Evolutionary conservation across 92 coral and sea anemone species (phyloP).

Genomic region (Actinostola sp.): DNA sequence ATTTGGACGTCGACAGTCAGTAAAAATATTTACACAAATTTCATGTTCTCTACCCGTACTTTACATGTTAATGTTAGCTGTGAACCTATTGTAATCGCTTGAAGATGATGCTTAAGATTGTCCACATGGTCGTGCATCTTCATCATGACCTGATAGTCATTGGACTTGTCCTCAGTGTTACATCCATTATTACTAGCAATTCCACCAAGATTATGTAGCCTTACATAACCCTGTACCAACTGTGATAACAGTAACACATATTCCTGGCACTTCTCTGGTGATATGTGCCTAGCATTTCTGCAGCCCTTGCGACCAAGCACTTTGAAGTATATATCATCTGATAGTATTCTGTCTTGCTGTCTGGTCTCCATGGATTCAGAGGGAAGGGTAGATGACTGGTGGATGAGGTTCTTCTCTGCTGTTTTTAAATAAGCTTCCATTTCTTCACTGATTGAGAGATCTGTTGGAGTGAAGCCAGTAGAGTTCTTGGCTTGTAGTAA

Average conservation of each 20-base stretch:
- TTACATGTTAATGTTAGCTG: conserved; percentile 26
- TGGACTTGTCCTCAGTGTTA: conserved; percentile 10
- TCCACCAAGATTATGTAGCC: conserved; percentile 8
- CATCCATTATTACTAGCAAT: not conserved
- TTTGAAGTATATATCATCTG: conserved; percentile 27
- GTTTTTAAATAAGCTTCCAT: conserved; percentile 46
- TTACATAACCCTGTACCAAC: conserved; percentile 50
- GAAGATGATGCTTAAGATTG: conserved; percentile 56
- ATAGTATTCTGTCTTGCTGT: conserved; percentile 12
- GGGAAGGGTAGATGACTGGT: conserved; percentile 7
- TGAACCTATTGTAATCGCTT: conserved; percentile 15
- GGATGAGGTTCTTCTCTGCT: conserved; percentile 27
- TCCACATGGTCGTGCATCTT: conserved; percentile 42
- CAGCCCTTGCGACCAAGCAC: conserved; percentile 44
- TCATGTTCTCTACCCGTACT: conserved; percentile 24
- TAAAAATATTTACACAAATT: conserved; percentile 3
- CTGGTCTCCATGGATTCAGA: not conserved
- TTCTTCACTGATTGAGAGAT: conserved; percentile 40
- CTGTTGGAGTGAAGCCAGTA: conserved; percentile 56
- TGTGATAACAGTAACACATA: conserved; percentile 66
- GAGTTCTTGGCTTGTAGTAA: conserved; percentile 72
- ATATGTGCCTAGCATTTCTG: conserved; percentile 13
- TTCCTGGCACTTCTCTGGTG: conserved; percentile 60
- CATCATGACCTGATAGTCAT: conserved; percentile 26
- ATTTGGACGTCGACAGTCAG: not conserved